Base-by-base conservation (phyloP, 2,113 vertebrate species). In the Petrocephalus zakoni region DNA sequence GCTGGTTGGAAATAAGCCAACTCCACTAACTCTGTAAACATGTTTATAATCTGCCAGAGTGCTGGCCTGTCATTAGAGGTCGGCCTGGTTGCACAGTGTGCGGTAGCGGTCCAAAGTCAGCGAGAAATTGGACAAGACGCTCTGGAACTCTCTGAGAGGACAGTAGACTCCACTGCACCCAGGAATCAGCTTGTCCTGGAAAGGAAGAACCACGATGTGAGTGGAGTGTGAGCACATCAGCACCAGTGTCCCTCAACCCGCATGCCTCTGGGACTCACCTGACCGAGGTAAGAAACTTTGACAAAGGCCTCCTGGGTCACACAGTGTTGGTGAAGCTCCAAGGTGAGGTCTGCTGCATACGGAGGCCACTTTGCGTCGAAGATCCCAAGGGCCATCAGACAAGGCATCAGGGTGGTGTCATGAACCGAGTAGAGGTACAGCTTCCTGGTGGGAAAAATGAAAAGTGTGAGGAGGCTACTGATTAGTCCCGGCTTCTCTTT, bases 331-430 rank as follows among this genome's bases (percentile, higher is more conserved):
- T 97, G 95, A 58, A 99, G 95, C 90, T 99, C 98, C 89, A 99
- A 19, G 8, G 93, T 97, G 93, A 99, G 90, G 34, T 98, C 97
- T 1, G 95, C 95, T 4, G 96, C 96, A 5, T 97, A 99, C 0
- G 97, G 96, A 34, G 98, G 98, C 98, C 98, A 99, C 85, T 91
- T 96, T 92, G 89, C 92, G 94, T 99, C 96, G 91, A 97, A 99
- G 88, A 96, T 95, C 15, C 97, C 97, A 93, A 99, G 87, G 22
- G 96, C 95, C 94, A 98, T 91, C 88, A 98, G 93, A 85, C 97
- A 93, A 49, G 98, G 97, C 37, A 98, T 94, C 78, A 99, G 92
- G 11, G 98, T 97, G n/a, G 95, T 93, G 56, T 99, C 98, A 0
- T 99, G 98, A 68, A 92, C 88, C 0, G 97, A 98, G 4, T 97